These are phyloP conservation scores for Athalia circularis DNA, from an alignment of 2,888 invertebrate species.

Conservation along the genomic window DNA sequence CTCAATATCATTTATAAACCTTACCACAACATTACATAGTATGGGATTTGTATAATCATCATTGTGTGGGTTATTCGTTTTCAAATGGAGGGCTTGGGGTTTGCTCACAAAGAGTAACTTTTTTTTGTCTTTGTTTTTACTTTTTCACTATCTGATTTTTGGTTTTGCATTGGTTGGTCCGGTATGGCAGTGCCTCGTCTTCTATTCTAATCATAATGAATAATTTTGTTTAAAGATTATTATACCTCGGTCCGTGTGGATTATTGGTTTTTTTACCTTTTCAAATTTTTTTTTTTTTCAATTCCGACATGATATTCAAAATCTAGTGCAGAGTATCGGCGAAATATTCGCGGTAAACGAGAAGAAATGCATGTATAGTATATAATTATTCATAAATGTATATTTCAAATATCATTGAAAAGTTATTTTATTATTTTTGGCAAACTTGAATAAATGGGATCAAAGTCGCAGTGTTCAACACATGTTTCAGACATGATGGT, in stretches of 20 bases:
- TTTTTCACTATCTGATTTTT: conserved; percentile 22
- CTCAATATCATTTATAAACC: neutral
- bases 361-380: neutral
- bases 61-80: conserved; percentile 41
- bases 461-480: too few species aligned
- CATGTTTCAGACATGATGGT: neutral
- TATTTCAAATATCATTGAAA: too few species aligned
- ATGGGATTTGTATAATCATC: conserved; percentile 50
- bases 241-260: conserved; percentile 16
- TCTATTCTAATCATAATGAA: conserved; percentile 40
- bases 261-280: neutral
- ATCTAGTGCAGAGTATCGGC: conserved; percentile 53
- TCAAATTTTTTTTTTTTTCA: neutral
- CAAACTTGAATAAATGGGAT: too few species aligned
- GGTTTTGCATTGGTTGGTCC: conserved; percentile 54
- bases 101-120: conserved; percentile 15
- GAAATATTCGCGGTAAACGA: conserved; percentile 48
- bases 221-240: conserved; percentile 23
- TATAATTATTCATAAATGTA: neutral
- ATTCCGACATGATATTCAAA: conserved; percentile 42
- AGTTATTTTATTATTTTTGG: too few species aligned
- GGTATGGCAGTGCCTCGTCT: conserved; percentile 66
- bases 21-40: conserved; percentile 39
- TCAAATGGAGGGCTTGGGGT: conserved; percentile 41
- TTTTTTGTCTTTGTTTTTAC: neutral